A percentile compares a stretch with the other conserved stretches of the same genome.
phyloP scores from a whole-genome alignment of 2,888 invertebrate species.

The Drosophila colorata region DNA sequence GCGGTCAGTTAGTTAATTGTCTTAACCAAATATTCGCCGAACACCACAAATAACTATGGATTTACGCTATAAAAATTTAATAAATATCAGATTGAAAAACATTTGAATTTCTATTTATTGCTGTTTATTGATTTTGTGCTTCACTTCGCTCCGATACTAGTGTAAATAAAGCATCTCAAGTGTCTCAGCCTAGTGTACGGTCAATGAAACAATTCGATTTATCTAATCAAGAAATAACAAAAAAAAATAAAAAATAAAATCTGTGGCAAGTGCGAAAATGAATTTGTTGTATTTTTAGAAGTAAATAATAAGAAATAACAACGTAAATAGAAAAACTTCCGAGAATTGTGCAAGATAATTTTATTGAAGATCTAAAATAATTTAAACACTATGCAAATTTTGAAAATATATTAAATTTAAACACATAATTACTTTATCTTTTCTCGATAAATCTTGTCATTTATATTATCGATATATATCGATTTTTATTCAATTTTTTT shows the following conservation, averaged over 20 bases:
- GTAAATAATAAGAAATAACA: not conserved
- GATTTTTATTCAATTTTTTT: too few relatives aligned
- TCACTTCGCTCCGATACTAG: not conserved
- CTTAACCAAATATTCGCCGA: slow-evolving; percentile 1
- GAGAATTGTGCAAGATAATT: not conserved
- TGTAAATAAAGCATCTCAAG: slow-evolving; percentile 19
- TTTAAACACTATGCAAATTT: not conserved
- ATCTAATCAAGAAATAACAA: slow-evolving; percentile 35
- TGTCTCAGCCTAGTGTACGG: slow-evolving; percentile 9
- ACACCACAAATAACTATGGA: too few relatives aligned
- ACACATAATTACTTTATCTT: too few relatives aligned
- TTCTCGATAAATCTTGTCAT: too few relatives aligned
- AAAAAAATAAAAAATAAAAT: too few relatives aligned
- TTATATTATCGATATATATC: too few relatives aligned
- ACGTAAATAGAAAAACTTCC: not conserved
- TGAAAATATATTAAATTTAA: too few relatives aligned
- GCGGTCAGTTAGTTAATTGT: slow-evolving; percentile 1
- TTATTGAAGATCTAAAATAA: not conserved
- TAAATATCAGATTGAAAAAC: not conserved
- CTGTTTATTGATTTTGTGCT: not conserved
- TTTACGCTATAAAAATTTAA: too few relatives aligned
- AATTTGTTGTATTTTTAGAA: slow-evolving; percentile 4
- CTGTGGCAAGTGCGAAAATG: slow-evolving; percentile 6
- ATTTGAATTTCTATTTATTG: not conserved
- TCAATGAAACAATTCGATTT: slow-evolving; percentile 14